Evolutionary conservation across 1,140 invertebrate genomes (phyloP).

Genomic region (Drosophila bocqueti): DNA sequence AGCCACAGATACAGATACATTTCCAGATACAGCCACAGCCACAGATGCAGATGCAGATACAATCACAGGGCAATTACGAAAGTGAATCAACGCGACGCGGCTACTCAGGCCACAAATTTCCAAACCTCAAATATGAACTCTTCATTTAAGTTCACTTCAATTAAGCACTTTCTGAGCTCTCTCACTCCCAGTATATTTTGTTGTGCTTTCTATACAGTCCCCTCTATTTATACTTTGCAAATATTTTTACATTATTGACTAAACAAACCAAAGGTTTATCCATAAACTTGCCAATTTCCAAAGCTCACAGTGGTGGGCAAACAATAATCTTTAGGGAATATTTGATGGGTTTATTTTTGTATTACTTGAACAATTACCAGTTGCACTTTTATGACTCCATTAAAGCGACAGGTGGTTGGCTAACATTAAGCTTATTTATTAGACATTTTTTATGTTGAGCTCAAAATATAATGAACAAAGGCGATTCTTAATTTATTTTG

Average conservation of each 20-base stretch:
- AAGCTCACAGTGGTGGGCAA: conserved; percentile 1
- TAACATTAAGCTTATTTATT: neutral
- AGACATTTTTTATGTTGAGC: neutral
- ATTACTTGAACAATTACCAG: neutral
- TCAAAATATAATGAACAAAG: neutral
- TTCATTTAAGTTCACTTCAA: conserved; percentile 2
- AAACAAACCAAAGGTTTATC: conserved; percentile 7
- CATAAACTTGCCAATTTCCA: neutral
- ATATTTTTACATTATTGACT: neutral
- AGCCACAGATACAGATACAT: conserved; percentile 3
- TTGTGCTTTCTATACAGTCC: neutral
- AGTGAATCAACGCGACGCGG: conserved; percentile 29
- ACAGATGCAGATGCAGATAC: conserved; percentile 8
- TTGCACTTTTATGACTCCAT: conserved; percentile 4
- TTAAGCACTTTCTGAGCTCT: neutral
- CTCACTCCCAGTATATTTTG: neutral
- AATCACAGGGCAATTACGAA: conserved; percentile 29
- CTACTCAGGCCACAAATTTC: conserved; percentile 12
- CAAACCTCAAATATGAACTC: conserved; percentile 16
- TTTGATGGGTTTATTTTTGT: neutral
- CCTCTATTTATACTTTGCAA: neutral
- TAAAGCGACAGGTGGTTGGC: neutral
- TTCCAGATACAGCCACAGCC: neutral
- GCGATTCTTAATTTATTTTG: neutral
- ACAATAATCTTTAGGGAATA: neutral